Evolutionary conservation across 2,888 invertebrate species (phyloP).

Genomic region (Limnephilus rhombicus): DNA sequence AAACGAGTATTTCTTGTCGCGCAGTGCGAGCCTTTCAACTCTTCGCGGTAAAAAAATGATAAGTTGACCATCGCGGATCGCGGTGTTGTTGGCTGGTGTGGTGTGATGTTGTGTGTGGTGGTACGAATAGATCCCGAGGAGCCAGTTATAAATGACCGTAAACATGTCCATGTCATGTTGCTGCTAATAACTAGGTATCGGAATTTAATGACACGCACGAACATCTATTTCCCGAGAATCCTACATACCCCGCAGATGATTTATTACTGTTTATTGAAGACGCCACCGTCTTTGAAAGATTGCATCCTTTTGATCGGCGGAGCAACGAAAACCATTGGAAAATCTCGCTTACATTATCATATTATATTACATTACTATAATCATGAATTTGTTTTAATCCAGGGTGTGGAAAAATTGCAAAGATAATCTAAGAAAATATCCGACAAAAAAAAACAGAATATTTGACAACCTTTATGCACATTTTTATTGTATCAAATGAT

Average conservation of each 20-base stretch:
- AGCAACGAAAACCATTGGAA: not conserved
- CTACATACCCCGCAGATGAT: not conserved
- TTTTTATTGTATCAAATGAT: not conserved
- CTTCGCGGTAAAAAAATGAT: not conserved
- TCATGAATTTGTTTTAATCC: not conserved
- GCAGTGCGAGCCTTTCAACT: not conserved
- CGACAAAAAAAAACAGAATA: not conserved
- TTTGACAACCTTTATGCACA: not conserved
- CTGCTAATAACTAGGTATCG: not conserved
- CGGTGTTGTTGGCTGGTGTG: too few species aligned
- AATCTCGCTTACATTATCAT: not conserved
- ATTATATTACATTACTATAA: not conserved
- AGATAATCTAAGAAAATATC: not conserved
- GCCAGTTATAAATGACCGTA: not conserved
- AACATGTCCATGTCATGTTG: not conserved
- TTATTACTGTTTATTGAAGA: not conserved
- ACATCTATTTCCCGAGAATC: not conserved
- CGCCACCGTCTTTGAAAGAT: not conserved
- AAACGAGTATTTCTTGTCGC: not conserved
- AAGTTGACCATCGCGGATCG: not conserved
- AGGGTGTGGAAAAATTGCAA: not conserved
- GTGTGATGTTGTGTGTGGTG: too few species aligned
- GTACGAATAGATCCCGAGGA: not conserved
- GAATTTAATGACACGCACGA: not conserved
- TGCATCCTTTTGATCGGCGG: not conserved